phyloP scores from a whole-genome alignment of 2,113 vertebrate genomes.

The Sprattus sprattus region DNA sequence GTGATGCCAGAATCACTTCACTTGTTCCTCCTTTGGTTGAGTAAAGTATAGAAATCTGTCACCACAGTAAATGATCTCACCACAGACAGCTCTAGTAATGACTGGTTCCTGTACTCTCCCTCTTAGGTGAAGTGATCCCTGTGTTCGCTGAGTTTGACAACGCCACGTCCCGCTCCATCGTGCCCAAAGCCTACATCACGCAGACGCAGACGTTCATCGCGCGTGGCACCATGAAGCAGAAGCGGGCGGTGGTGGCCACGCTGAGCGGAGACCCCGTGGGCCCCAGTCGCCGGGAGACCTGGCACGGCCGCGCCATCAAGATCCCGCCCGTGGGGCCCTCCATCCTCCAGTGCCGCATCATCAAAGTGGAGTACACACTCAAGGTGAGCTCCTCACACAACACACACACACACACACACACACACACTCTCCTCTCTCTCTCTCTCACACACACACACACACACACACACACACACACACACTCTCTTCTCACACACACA shows the following conservation, averaged over 20 bases:
- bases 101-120: neutral
- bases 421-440: no score
- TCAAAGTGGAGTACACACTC: conserved; percentile 90
- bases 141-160: conserved; percentile 95
- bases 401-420: no score
- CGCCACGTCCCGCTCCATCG: conserved; percentile 77
- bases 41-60: neutral
- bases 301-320: conserved; percentile 88
- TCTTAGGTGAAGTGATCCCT: conserved; percentile 87
- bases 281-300: conserved; percentile 72
- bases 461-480: no score
- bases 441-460: neutral
- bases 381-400: conserved; percentile 71
- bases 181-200: conserved; percentile 86
- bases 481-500: no score
- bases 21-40: no score
- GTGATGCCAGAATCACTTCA: neutral
- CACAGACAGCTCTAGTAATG: neutral
- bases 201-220: conserved; percentile 95
- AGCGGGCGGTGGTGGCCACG: conserved; percentile 83
- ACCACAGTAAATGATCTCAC: neutral
- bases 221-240: conserved; percentile 89
- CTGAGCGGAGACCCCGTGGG: conserved; percentile 78
- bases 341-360: conserved; percentile 89
- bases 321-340: conserved; percentile 92